Evolutionary conservation across 2,113 vertebrate genomes (phyloP), one percentile per base, ranked within the genome.

Genomic region (Paradisaea rubra): DNA sequence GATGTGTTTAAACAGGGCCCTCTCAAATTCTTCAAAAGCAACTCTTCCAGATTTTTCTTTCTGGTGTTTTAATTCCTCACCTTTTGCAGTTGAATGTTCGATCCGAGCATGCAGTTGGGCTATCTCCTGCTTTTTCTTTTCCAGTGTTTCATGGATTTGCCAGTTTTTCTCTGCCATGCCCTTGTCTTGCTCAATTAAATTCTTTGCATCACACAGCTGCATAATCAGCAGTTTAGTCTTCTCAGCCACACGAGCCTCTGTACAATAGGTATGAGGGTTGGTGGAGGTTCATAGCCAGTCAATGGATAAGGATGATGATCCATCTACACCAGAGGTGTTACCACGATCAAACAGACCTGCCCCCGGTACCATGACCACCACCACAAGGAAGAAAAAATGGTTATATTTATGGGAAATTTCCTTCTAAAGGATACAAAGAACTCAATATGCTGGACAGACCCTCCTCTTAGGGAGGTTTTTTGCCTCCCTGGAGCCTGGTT

Each of bases 1-100:
- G 96, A 91, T 99, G 98, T 96, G 98, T 99, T 96, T 99, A 99
- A 45, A 98, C 76, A 99, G 93, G 30, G 98, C 98, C 64, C 97
- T 98, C 92, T 99, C 99, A 83, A 99, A 98, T 96, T 99, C 98
- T 94, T 99, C 98, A 98, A 99, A 99, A 50, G 98, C 98, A 76
- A 18, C 35, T 17, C 37, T 57, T 59, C 22, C 14, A 50, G 21
- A 76, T 17, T 59, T 57, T 59, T 31, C 7, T 50, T 59, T 59
- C 61, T 42, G 25, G 6, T 66, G 7, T 76, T 68, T 68, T 35
- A 35, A 59, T 68, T 66, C 37, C 11, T 50, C 37, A 35, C 6
- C 11, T 66, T 42, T 76, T 57, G 17, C 5, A 57, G 20, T 25
- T 42, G 7, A 42, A 17, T 68, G 11, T 76, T 49, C 2, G 1